Percentiles rank a stretch among this genome's conserved stretches.
These are phyloP conservation scores for Epicauta chinensis DNA, from an alignment of 1,140 invertebrate genomes.

Conservation along the genomic window DNA sequence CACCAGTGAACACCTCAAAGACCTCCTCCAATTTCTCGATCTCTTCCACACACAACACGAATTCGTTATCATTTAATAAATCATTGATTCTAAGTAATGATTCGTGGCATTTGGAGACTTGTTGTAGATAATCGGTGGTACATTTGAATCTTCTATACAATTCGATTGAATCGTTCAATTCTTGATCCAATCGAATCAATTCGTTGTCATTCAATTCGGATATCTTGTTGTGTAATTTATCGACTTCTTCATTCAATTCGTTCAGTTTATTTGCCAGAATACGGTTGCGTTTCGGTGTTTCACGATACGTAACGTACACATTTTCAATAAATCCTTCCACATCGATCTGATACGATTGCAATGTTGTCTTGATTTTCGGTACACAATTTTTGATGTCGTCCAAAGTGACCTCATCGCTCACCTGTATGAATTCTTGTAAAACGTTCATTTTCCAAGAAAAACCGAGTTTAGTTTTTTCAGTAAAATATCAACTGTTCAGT, in stretches of 20 bases:
- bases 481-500: too few relatives aligned
- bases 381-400: too few relatives aligned
- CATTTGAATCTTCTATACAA: slow-evolving; percentile 49
- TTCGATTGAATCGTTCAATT: slow-evolving; percentile 48
- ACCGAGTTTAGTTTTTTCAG: too few relatives aligned
- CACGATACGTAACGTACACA: slow-evolving; percentile 49
- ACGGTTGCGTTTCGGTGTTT: slow-evolving; percentile 47
- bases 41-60: slow-evolving; percentile 45
- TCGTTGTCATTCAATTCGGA: slow-evolving; percentile 52
- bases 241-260: slow-evolving; percentile 46
- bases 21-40: slow-evolving; percentile 46
- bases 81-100: slow-evolving; percentile 47
- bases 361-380: too few relatives aligned
- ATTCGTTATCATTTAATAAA: slow-evolving; percentile 43
- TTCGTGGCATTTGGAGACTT: slow-evolving; percentile 48
- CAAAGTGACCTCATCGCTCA: too few relatives aligned
- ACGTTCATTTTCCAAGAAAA: too few relatives aligned
- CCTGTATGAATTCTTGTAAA: too few relatives aligned
- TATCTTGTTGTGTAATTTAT: slow-evolving; percentile 45
- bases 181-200: slow-evolving; percentile 49
- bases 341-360: too few relatives aligned
- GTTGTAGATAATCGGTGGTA: slow-evolving; percentile 44
- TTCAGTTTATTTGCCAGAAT: slow-evolving; percentile 46
- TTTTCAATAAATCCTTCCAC: slow-evolving; percentile 28
- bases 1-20: slow-evolving; percentile 44